Evolutionary conservation across 2,888 invertebrate species (phyloP).

Genomic region (Himalopsyche tibetana): DNA sequence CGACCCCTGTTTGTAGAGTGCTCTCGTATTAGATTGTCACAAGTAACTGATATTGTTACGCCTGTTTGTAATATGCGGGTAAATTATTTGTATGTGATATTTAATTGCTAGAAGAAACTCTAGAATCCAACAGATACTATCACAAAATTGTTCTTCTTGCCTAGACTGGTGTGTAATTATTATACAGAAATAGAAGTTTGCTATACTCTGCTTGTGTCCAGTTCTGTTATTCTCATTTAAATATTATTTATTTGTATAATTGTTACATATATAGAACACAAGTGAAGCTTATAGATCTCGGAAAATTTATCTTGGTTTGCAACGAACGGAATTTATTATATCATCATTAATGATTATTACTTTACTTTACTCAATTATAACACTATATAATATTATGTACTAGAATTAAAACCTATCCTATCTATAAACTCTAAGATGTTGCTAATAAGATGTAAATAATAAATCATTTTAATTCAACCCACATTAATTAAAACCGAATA

Average conservation of each 20-base stretch:
- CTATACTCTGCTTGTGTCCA: background rate
- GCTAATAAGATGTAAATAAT: too few relatives aligned
- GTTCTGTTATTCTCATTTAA: conserved; percentile 24
- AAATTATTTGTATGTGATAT: conserved; percentile 43
- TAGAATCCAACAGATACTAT: conserved; percentile 28
- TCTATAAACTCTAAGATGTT: too few relatives aligned
- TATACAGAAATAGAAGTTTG: conserved; percentile 38
- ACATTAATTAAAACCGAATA: too few relatives aligned
- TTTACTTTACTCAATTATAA: too few relatives aligned
- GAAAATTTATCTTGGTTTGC: conserved; percentile 1
- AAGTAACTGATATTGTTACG: conserved; percentile 32
- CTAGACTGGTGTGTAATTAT: conserved; percentile 38
- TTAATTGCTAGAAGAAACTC: conserved; percentile 25
- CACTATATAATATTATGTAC: too few relatives aligned
- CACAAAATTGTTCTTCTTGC: conserved; percentile 32
- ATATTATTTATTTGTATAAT: conserved; percentile 32
- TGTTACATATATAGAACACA: background rate
- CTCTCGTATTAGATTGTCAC: conserved; percentile 16
- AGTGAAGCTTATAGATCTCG: background rate
- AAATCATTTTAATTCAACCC: too few relatives aligned
- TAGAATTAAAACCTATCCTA: too few relatives aligned
- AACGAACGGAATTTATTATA: background rate
- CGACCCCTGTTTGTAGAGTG: background rate
- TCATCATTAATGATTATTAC: background rate
- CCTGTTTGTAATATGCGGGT: conserved; percentile 31